phyloP scores from a whole-genome alignment of 2,888 invertebrate genomes.

The Petrophora chlorosata region DNA sequence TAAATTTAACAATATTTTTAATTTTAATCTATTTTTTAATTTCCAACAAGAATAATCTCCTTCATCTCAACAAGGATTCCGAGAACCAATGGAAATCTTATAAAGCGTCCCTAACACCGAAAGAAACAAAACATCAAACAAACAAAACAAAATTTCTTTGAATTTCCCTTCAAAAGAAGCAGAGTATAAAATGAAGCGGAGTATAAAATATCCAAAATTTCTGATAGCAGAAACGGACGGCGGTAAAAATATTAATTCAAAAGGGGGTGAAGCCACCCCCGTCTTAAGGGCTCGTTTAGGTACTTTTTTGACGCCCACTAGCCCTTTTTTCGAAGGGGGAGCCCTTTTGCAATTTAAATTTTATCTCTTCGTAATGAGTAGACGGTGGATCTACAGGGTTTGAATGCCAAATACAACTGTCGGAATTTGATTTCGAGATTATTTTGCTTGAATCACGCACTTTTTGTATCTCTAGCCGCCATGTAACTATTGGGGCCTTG shows the following conservation, averaged over 20 bases:
- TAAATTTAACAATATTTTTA: not conserved
- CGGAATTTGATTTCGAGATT: constrained; percentile 34
- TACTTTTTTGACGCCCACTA: constrained; percentile 77
- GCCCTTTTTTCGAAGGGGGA: constrained; percentile 73
- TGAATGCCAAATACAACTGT: constrained; percentile 34
- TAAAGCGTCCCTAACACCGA: constrained; percentile 8
- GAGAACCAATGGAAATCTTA: constrained; percentile 23
- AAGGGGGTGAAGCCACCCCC: constrained; percentile 43
- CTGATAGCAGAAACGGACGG: constrained; percentile 59
- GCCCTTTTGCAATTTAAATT: constrained; percentile 78
- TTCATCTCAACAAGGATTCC: not conserved
- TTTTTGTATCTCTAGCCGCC: not conserved
- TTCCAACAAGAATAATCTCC: constrained; percentile 7
- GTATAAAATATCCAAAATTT: constrained; percentile 45
- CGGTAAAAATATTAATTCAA: constrained; percentile 69
- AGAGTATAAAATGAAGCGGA: constrained; percentile 4
- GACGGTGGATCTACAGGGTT: constrained; percentile 42
- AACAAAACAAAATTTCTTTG: constrained; percentile 15
- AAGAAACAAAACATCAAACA: constrained; percentile 35
- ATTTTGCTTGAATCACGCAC: constrained; percentile 2
- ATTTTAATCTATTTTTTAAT: not conserved
- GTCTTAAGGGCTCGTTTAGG: constrained; percentile 41
- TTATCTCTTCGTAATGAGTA: constrained; percentile 75
- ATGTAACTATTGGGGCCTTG: no score
- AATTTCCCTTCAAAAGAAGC: constrained; percentile 15